A percentile compares a stretch with the other conserved stretches of the same genome.
These are phyloP conservation scores for Pongo pygmaeus DNA, from an alignment of 2,113 vertebrate genomes.

Conservation along the genomic window DNA sequence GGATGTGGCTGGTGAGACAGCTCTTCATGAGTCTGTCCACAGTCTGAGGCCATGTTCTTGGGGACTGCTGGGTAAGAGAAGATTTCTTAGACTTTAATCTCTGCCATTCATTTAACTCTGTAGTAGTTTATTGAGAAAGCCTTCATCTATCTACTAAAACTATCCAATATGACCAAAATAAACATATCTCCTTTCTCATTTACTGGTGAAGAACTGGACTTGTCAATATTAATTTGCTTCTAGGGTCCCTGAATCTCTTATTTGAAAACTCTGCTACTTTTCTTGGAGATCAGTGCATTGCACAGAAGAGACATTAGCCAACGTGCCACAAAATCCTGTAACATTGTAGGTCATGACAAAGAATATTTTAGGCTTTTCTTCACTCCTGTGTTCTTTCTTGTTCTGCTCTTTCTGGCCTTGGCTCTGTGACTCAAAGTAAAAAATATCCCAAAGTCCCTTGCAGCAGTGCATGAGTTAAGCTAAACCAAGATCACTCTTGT, in stretches of 20 bases:
- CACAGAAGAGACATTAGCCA: background rate
- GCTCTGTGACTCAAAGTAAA: background rate
- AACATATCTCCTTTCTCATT: background rate
- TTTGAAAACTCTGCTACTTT: background rate
- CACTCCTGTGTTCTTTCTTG: background rate
- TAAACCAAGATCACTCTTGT: background rate
- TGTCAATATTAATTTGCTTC: background rate
- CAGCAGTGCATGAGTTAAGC: background rate
- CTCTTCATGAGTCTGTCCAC: background rate
- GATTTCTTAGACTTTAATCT: background rate
- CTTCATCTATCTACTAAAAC: background rate
- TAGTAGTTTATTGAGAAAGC: background rate
- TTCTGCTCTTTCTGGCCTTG: background rate
- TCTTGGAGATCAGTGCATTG: background rate
- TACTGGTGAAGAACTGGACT: background rate
- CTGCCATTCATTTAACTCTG: background rate
- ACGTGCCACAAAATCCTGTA: background rate
- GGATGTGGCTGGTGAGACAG: background rate
- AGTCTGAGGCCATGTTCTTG: background rate
- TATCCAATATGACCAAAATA: background rate
- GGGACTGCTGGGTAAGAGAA: background rate
- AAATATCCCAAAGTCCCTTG: background rate
- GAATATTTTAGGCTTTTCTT: background rate
- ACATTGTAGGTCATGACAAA: background rate
- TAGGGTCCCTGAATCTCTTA: background rate